Base-by-base conservation (phyloP, 2,888 invertebrate genomes). In the Drosophila macrothrix region DNA sequence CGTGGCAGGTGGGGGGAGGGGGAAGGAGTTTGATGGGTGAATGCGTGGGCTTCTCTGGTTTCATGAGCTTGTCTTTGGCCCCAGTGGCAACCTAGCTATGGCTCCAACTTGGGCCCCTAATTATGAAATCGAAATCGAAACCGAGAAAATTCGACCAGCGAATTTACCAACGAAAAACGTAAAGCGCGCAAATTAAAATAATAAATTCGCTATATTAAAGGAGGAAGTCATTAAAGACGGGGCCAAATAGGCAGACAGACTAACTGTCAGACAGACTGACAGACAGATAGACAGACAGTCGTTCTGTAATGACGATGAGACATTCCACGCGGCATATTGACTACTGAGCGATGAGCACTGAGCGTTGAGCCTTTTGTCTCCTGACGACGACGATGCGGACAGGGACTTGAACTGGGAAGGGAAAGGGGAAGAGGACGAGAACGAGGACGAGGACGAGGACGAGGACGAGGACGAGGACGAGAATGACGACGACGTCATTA, bases 121-220 rank as follows among this genome's bases (percentile, higher is more conserved):
- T 88, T 86, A 84, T 78, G 76, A 67, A 78, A 80, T 83, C 80
- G 83, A 80, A 86, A 88, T 85, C 88, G 83, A 83, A 53, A 60
- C 46, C 19, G 46, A 87, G 76, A 64, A 64, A 63, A 50, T 71
- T 75, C 56, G 66, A 50, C 12, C 49, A 50, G 56, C 66, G 71
- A 78, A 79, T 61, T 74, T 70, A 49, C 56, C 41, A 12, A 10
- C 41, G 52, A 68, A 63, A 78, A 78, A 59, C 79, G 73, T 72
- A 89, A 78, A 82, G 81, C 73, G 77, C 81, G 87, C 84, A 89
- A 87, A 87, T 87, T 87, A 88, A 89, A 87, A 87, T 89, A 89
- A 87, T 90, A 87, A 90, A 88, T 88, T 85, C 62, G 72, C 76
- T 70, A 82, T 88, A 85, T 87, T 88, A 80, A 88, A 85, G 73